Evolutionary conservation across 2,113 vertebrate genomes (phyloP).

Genomic region (Oceanites oceanicus): DNA sequence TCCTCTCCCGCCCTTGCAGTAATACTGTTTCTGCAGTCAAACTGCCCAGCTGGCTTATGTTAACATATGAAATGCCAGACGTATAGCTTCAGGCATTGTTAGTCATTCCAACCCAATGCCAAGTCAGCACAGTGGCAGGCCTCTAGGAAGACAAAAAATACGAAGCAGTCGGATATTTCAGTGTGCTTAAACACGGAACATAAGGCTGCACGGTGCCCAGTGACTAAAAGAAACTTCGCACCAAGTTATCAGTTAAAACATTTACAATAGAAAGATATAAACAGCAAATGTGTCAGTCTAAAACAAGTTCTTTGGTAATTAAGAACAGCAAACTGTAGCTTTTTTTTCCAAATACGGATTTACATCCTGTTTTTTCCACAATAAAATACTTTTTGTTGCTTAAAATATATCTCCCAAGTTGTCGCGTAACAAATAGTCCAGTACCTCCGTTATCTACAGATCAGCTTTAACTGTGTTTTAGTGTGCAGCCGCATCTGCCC

Average conservation of each 20-base stretch:
- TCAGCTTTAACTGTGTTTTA: slow-evolving; percentile 71
- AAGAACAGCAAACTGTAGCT: slow-evolving; percentile 79
- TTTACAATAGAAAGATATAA: slow-evolving; percentile 70
- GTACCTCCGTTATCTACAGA: slow-evolving; percentile 77
- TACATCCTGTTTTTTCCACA: slow-evolving; percentile 67
- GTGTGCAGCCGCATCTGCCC: slow-evolving; percentile 70
- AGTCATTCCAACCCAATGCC: neutral
- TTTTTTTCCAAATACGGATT: slow-evolving; percentile 68
- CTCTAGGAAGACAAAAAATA: slow-evolving; percentile 73
- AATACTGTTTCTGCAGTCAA: slow-evolving; percentile 66
- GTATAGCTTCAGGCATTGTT: slow-evolving; percentile 23
- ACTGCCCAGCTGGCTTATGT: slow-evolving; percentile 50
- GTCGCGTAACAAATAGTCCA: slow-evolving; percentile 71
- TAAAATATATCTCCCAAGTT: slow-evolving; percentile 61
- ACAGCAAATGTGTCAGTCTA: slow-evolving; percentile 77
- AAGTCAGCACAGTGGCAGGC: slow-evolving; percentile 81
- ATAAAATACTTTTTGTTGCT: slow-evolving; percentile 80
- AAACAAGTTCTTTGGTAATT: slow-evolving; percentile 94
- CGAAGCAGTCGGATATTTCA: slow-evolving; percentile 61
- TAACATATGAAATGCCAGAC: neutral
- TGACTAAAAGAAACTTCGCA: slow-evolving; percentile 77
- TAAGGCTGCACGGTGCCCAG: slow-evolving; percentile 71
- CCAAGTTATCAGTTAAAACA: slow-evolving; percentile 69
- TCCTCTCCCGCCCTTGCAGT: slow-evolving; percentile 18
- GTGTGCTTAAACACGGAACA: slow-evolving; percentile 69